Conservation (phyloP, 1,140 invertebrate genomes). For the Andrena cerasifolii region DNA sequence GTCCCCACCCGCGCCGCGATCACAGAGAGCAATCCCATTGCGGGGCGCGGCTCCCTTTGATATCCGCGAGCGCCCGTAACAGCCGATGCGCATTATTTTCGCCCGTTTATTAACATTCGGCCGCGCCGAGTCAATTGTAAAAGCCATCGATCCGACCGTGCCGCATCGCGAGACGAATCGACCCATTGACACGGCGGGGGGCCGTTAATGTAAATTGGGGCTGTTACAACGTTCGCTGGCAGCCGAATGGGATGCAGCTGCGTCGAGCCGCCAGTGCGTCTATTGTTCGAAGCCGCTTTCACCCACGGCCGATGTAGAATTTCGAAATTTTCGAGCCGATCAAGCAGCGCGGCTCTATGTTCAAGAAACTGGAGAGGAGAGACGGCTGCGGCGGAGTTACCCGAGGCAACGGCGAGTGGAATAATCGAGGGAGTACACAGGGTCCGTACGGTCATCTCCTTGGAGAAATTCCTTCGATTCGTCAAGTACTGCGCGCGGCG, state of each 20-base stretch:
- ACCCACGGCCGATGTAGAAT: not conserved
- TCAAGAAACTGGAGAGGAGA: too few relatives aligned
- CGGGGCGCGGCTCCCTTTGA: not conserved
- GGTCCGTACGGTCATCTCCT: not conserved
- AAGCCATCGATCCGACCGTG: not conserved
- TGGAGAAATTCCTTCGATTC: conserved; percentile 19
- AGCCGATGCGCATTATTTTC: not conserved
- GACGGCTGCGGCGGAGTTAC: not conserved
- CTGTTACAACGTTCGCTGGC: conserved; percentile 3
- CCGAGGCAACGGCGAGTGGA: not conserved
- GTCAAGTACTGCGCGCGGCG: not conserved
- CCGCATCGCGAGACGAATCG: not conserved
- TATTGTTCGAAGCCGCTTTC: conserved; percentile 1
- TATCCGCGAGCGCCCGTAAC: not conserved
- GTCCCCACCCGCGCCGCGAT: not conserved
- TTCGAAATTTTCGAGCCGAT: not conserved
- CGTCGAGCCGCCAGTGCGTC: not conserved
- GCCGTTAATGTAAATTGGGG: conserved; percentile 37
- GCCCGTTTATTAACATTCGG: conserved; percentile 1
- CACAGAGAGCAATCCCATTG: not conserved
- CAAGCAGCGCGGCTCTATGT: not conserved
- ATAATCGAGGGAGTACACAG: not conserved
- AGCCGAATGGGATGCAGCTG: conserved; percentile 24
- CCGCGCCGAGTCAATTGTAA: not conserved
- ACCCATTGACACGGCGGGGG: conserved; percentile 23